A percentile compares a stretch with the other conserved stretches of the same genome.
phyloP scores from a whole-genome alignment of 2,797 vertebrate species.

The Crenuchus spilurus region DNA sequence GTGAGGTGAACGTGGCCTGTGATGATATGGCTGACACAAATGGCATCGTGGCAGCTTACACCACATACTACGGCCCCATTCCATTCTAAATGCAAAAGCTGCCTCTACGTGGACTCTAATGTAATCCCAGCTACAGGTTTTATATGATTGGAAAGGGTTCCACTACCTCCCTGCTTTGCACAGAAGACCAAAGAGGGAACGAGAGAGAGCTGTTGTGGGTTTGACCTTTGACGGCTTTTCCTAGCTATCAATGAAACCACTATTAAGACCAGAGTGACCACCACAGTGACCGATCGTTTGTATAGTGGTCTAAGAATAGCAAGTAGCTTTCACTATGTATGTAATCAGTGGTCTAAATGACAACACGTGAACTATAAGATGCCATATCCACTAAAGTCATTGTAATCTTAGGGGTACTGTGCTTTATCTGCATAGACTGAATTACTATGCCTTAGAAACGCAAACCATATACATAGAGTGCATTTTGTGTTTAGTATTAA shows the following conservation, averaged over 20 bases:
- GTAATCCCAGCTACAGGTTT: conserved; percentile 23
- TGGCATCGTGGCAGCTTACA: conserved; percentile 84
- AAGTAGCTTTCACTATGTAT: not conserved
- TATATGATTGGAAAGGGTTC: conserved; percentile 15
- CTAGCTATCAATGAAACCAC: conserved; percentile 26
- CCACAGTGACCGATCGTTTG: conserved; percentile 13
- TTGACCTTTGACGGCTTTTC: conserved; percentile 26
- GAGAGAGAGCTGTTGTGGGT: not conserved
- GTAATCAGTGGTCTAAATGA: not conserved
- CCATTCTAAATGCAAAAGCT: conserved; percentile 61
- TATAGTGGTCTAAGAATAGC: conserved; percentile 22
- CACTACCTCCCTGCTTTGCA: conserved; percentile 23
- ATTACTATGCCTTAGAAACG: conserved; percentile 17
- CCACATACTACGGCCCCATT: conserved; percentile 77
- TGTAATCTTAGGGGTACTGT: conserved; percentile 10
- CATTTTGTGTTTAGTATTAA: conserved; percentile 22
- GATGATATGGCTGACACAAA: conserved; percentile 83
- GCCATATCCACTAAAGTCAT: conserved; percentile 1
- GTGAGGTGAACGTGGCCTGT: conserved; percentile 80
- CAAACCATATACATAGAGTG: not conserved
- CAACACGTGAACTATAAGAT: conserved; percentile 31
- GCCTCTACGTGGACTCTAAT: conserved; percentile 13
- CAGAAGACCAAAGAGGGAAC: conserved; percentile 4
- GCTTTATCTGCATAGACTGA: conserved; percentile 26
- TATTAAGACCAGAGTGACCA: conserved; percentile 17